Conservation (phyloP, 2,888 invertebrate genomes). For the Limnephilus auricula region DNA sequence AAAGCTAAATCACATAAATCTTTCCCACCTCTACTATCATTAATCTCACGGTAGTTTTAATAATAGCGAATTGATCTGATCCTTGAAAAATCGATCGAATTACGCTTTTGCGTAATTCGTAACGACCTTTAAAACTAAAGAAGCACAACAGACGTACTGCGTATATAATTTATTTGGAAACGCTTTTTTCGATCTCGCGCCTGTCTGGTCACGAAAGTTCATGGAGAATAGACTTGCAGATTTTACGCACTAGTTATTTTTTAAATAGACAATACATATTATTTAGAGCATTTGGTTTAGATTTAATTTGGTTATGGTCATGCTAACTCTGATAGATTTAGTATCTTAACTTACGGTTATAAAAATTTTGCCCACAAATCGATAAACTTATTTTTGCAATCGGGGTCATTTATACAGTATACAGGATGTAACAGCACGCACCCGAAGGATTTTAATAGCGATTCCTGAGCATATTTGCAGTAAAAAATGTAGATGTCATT, state of each 20-base stretch:
- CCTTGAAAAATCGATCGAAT: not conserved
- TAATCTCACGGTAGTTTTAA: not conserved
- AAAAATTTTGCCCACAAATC: not conserved
- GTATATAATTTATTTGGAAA: not conserved
- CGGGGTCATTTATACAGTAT: not conserved
- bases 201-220: not conserved
- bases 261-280: not conserved
- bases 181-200: not conserved
- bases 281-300: not conserved
- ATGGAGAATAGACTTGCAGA: not conserved
- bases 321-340: not conserved
- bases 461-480: too few relatives aligned
- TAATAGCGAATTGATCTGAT: not conserved
- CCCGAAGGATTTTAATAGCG: too few relatives aligned
- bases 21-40: not conserved
- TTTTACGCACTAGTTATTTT: not conserved
- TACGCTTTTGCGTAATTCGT: not conserved
- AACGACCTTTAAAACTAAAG: not conserved
- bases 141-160: not conserved
- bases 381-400: not conserved
- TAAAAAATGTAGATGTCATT: too few relatives aligned
- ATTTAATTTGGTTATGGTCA: not conserved
- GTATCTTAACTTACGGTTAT: not conserved
- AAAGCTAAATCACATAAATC: too few relatives aligned
- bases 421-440: too few relatives aligned